Conservation (phyloP, 2,888 invertebrate genomes). For the Baronia brevicornis region DNA sequence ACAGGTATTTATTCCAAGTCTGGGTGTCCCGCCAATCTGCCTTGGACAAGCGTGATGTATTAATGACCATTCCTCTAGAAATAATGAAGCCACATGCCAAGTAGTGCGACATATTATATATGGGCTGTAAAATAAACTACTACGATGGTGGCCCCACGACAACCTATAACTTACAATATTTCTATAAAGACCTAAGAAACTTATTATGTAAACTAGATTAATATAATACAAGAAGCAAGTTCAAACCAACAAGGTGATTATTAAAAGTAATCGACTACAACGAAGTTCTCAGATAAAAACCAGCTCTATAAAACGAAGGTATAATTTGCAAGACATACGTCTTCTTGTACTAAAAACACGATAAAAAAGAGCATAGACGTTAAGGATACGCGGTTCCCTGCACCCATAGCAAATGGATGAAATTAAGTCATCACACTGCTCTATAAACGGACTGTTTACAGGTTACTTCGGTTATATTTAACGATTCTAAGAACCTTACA, state of each 20-base stretch:
- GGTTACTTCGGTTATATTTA: constrained; percentile 37
- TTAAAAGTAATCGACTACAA: constrained; percentile 9
- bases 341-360: constrained; percentile 20
- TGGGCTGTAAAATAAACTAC: too few relatives aligned
- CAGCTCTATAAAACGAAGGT: constrained; percentile 14
- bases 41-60: too few relatives aligned
- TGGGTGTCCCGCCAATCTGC: too few relatives aligned
- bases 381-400: constrained; percentile 37
- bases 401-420: constrained; percentile 53
- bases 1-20: too few relatives aligned
- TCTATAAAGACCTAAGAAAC: constrained; percentile 12
- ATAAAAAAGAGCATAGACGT: constrained; percentile 17
- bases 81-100: too few relatives aligned
- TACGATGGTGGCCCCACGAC: constrained; percentile 9
- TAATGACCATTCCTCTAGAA: too few relatives aligned
- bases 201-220: constrained; percentile 9
- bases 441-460: constrained; percentile 49
- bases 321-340: constrained; percentile 21
- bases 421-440: constrained; percentile 63
- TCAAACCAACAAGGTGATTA: constrained; percentile 11
- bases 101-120: too few relatives aligned
- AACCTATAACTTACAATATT: constrained; percentile 1
- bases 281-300: constrained; percentile 1
- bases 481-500: constrained; percentile 16
- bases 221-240: constrained; percentile 12